These are phyloP conservation scores for Sphyrna mokarran DNA, from an alignment of 2,113 vertebrate species.

Conservation along the genomic window DNA sequence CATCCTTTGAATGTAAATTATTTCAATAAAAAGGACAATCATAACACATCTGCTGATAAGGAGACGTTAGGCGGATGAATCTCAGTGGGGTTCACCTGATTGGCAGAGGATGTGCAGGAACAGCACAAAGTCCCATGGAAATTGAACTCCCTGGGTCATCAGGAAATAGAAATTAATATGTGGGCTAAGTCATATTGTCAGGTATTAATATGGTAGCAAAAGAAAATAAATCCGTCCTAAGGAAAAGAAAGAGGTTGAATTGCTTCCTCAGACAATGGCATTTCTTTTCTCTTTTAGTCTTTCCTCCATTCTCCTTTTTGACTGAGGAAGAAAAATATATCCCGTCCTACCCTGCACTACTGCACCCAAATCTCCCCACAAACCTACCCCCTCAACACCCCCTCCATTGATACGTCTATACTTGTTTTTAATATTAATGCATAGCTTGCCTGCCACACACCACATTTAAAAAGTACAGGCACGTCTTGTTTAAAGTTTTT, in stretches of 20 bases:
- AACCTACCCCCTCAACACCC: too few relatives aligned
- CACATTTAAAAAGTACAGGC: neutral
- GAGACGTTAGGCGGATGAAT: neutral
- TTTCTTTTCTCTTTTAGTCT: neutral
- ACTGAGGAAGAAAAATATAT: neutral
- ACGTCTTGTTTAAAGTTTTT: neutral
- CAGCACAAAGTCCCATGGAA: neutral
- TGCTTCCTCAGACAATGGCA: neutral
- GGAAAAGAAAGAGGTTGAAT: neutral
- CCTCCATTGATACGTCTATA: neutral
- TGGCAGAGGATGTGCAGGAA: neutral
- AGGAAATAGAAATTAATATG: neutral
- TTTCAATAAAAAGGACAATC: neutral
- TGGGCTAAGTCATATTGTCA: neutral
- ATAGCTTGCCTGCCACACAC: neutral
- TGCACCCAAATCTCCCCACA: too few relatives aligned
- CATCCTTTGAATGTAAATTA: neutral
- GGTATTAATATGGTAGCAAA: neutral
- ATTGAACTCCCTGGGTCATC: neutral
- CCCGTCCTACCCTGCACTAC: too few relatives aligned
- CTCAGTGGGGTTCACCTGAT: neutral
- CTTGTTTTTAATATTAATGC: neutral
- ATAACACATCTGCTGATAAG: neutral
- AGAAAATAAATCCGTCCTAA: neutral
- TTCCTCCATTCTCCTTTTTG: neutral